phyloP scores from a whole-genome alignment of 2,888 invertebrate genomes.

The Lapara coniferarum region DNA sequence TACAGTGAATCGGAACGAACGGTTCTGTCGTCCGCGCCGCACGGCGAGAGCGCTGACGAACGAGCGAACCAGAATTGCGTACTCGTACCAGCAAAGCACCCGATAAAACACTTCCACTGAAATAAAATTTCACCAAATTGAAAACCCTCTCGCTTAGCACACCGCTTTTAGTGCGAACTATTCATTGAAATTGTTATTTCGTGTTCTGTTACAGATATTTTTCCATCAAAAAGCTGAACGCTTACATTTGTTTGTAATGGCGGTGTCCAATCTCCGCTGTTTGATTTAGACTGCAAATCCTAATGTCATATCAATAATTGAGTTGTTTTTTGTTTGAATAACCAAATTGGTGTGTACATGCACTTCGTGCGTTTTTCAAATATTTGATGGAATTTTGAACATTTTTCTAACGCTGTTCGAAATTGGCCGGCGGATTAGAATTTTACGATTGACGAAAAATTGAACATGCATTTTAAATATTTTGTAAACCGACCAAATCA shows the following conservation, averaged over 20 bases:
- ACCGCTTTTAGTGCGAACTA: conserved; percentile 49
- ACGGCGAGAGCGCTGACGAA: not conserved
- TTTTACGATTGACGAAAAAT: not conserved
- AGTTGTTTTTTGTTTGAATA: conserved; percentile 31
- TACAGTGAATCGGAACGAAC: conserved; percentile 11
- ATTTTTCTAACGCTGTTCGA: conserved; percentile 17
- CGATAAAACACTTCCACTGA: conserved; percentile 52
- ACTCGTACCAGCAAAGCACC: conserved; percentile 32
- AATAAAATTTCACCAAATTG: conserved; percentile 57
- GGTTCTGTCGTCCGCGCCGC: conserved; percentile 5
- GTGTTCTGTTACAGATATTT: conserved; percentile 46
- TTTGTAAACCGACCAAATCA: not conserved
- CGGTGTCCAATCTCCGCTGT: conserved; percentile 36
- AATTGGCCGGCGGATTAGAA: not conserved
- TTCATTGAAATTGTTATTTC: conserved; percentile 54
- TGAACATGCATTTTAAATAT: not conserved
- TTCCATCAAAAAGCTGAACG: conserved; percentile 43
- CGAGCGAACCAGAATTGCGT: conserved; percentile 13
- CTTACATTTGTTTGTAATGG: conserved; percentile 42
- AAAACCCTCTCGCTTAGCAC: conserved; percentile 52
- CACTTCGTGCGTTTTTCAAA: conserved; percentile 13
- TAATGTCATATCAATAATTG: conserved; percentile 35
- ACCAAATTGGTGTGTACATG: conserved; percentile 25
- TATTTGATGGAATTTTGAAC: conserved; percentile 6
- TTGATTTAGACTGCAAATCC: conserved; percentile 39